Percentiles rank a stretch among this genome's conserved stretches.
Evolutionary conservation across 2,113 vertebrate genomes (phyloP).

Genomic region (Okapia johnstoni): DNA sequence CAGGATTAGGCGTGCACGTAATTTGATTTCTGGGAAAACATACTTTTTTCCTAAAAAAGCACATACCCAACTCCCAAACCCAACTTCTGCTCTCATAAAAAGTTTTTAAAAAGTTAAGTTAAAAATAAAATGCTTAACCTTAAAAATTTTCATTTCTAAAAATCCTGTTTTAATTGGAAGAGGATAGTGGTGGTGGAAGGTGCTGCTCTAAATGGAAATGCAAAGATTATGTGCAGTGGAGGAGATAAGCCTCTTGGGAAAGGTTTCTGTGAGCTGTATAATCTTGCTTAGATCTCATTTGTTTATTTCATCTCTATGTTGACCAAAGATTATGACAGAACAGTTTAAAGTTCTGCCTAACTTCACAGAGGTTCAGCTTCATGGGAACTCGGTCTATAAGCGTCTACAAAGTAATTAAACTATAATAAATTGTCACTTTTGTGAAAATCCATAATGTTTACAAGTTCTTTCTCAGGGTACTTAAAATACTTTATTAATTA

Average conservation of each 20-base stretch:
- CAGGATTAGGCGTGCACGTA: neutral
- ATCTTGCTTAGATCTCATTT: neutral
- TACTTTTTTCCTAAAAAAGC: neutral
- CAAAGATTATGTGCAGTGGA: neutral
- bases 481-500: slow-evolving; percentile 34
- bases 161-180: neutral
- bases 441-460: slow-evolving; percentile 37
- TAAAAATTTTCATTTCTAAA: neutral
- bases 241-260: neutral
- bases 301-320: neutral
- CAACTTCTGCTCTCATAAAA: neutral
- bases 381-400: neutral
- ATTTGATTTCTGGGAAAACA: neutral
- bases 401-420: slow-evolving; percentile 24
- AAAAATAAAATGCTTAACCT: neutral
- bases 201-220: neutral
- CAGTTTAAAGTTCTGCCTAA: neutral
- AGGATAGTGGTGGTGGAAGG: neutral
- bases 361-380: neutral
- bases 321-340: neutral
- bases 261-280: neutral
- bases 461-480: neutral
- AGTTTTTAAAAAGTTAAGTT: neutral
- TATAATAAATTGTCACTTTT: neutral
- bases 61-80: neutral